Evolutionary conservation across 2,797 vertebrate species (phyloP), one percentile per base, ranked within the genome.

Genomic region (Mormyrus proboscirostris): DNA sequence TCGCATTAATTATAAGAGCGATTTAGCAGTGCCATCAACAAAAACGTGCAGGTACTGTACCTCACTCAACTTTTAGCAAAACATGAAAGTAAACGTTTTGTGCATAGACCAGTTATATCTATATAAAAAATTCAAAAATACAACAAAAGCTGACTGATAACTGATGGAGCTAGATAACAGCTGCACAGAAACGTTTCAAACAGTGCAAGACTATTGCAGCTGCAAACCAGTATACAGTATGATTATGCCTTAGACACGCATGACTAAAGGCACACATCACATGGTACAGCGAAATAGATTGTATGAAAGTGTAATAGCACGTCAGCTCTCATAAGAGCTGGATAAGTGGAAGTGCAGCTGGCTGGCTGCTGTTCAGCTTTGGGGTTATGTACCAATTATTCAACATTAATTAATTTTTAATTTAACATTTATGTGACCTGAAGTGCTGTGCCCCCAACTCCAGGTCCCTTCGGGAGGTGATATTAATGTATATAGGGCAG

Each of bases 391-490:
- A 88, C 88, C 86, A 73, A 89, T 90, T 89, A 91, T 79, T 90
- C 90, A 86, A 33, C 38, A 44, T 51, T 83, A 89, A 90, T 89
- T 79, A 76, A 90, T 91, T 89, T 90, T 88, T 88, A 90, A 90
- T 90, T 59, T 87, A 22, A 62, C 59, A 89, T 89, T 90, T 87
- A 91, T 90, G 88, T 76, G 84, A 89, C 84, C 88, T 73, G 88
- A 87, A 79, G 73, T 19, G 53, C 85, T 38, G 33, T 16, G 25
- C 84, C 84, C 50, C 25, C 22, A 55, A 29, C 62, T 25, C 73
- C 44, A 33, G 59, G 16, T 59, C 51, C 86, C 88, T 59, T 73
- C 44, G 90, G 88, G 89, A 65, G 84, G 51, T 86, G 86, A 90
- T 90, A 89, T 91, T 62, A 86, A 89, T 89, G 57, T 88, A 88